Evolutionary conservation across 1,140 invertebrate species (phyloP).

Genomic region (Cydia amplana): DNA sequence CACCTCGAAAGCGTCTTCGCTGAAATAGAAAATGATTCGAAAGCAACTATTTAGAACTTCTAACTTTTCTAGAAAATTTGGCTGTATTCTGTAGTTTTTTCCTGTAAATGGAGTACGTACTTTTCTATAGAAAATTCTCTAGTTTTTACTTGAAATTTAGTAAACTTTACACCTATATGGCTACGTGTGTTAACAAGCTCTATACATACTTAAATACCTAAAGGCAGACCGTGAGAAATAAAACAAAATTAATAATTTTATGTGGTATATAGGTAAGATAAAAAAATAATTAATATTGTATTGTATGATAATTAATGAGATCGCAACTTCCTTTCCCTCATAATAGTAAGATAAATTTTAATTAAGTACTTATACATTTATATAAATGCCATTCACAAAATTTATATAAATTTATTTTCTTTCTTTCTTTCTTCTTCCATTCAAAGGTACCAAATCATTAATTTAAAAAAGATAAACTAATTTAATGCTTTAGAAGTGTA

Average conservation of each 20-base stretch:
- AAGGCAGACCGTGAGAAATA: too few relatives aligned
- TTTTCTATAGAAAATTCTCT: conserved; percentile 4
- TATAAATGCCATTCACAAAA: too few relatives aligned
- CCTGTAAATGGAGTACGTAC: background rate
- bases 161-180: background rate
- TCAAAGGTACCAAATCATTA: background rate
- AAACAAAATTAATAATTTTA: background rate
- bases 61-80: conserved; percentile 26
- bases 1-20: background rate
- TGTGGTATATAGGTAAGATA: too few relatives aligned
- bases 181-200: background rate
- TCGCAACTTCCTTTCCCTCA: too few relatives aligned
- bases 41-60: background rate
- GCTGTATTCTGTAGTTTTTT: conserved; percentile 5
- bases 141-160: background rate
- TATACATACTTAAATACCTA: background rate
- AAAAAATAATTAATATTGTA: too few relatives aligned
- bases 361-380: too few relatives aligned
- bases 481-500: background rate
- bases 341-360: too few relatives aligned
- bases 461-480: background rate
- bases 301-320: too few relatives aligned
- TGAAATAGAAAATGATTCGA: conserved; percentile 30
- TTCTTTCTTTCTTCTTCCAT: too few relatives aligned
- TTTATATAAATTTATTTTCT: too few relatives aligned